Percentiles rank a stretch among this genome's conserved stretches.
phyloP scores from a whole-genome alignment of 1,140 invertebrate genomes.

The Ylistrum balloti region DNA sequence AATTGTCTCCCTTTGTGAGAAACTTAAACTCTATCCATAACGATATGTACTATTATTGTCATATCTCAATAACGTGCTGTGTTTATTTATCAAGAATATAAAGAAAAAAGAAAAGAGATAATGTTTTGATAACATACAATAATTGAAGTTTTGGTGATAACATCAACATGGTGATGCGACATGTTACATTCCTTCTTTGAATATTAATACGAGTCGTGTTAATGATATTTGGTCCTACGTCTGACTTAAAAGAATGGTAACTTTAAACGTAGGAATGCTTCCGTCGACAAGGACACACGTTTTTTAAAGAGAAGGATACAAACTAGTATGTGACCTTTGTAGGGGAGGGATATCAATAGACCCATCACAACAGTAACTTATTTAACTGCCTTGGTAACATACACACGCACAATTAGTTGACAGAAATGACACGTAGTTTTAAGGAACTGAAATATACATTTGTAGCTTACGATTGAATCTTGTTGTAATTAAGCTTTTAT shows the following conservation, averaged over 20 bases:
- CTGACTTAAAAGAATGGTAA: neutral
- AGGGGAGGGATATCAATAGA: neutral
- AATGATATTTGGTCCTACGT: neutral
- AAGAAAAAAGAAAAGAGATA: constrained; percentile 33
- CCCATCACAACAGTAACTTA: constrained; percentile 5
- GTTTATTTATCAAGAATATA: constrained; percentile 15
- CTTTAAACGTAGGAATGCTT: neutral
- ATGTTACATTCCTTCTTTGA: constrained; percentile 7
- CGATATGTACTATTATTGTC: neutral
- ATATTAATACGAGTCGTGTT: neutral
- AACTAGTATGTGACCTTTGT: neutral
- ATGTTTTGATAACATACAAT: neutral
- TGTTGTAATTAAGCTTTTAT: too few relatives aligned
- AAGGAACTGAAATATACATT: neutral
- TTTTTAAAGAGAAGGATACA: neutral
- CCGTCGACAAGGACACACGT: neutral
- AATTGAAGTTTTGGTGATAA: neutral
- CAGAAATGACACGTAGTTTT: neutral
- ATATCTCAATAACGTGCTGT: neutral
- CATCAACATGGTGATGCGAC: neutral
- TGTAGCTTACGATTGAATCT: neutral
- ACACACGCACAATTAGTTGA: neutral
- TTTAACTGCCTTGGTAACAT: neutral
- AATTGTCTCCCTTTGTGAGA: neutral
- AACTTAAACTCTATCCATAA: neutral